These are phyloP conservation scores for Troides helena DNA, from an alignment of 2,888 invertebrate species.

Conservation along the genomic window DNA sequence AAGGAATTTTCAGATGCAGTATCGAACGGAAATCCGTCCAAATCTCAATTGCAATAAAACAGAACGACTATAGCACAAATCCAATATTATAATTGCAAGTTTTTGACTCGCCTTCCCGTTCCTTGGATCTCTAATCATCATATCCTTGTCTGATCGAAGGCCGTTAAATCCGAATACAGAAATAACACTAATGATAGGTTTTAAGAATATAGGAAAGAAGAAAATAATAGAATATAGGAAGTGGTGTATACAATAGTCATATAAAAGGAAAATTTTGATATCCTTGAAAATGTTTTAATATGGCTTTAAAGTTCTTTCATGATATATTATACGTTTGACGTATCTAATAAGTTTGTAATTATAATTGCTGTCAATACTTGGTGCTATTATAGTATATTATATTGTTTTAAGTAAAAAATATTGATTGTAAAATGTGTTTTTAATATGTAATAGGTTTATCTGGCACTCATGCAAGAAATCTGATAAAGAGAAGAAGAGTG, in stretches of 20 bases:
- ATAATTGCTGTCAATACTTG: no score
- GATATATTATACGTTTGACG: no score
- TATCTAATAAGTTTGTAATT: not conserved
- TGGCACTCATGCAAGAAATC: slow-evolving; percentile 72
- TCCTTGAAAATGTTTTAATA: not conserved
- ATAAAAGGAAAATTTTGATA: no score
- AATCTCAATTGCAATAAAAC: not conserved
- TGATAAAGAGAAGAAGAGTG: slow-evolving; percentile 37
- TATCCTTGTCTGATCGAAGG: no score
- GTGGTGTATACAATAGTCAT: not conserved
- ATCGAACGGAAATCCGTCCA: not conserved
- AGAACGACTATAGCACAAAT: not conserved
- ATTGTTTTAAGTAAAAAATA: not conserved
- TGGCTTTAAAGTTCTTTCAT: no score
- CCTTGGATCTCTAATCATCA: not conserved
- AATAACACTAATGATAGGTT: not conserved
- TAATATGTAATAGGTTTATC: slow-evolving; percentile 56
- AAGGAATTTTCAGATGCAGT: not conserved
- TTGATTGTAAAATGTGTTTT: not conserved
- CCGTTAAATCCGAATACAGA: no score
- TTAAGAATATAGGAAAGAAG: not conserved
- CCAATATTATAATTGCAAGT: not conserved
- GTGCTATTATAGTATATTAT: no score
- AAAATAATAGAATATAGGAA: not conserved
- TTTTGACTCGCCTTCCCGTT: not conserved